Percentiles rank a stretch among this genome's conserved stretches.
Evolutionary conservation across 2,113 vertebrate species (phyloP).

Genomic region (Elaphurus davidianus): DNA sequence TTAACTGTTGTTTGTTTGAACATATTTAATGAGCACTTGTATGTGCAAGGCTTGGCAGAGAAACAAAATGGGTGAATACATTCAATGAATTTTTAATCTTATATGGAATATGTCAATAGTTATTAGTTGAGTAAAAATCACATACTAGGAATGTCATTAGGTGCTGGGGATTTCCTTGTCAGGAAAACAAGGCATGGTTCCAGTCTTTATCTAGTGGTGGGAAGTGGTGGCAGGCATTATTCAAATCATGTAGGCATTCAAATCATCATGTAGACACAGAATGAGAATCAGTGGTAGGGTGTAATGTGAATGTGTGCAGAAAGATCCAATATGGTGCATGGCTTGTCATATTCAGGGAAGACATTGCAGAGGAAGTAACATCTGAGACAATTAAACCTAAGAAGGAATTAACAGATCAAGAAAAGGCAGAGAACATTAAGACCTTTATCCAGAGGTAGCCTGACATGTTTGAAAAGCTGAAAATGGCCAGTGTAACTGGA

Average conservation of each 20-base stretch:
- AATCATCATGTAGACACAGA: background rate
- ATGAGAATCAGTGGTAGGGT: background rate
- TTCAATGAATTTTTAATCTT: background rate
- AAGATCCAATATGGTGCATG: background rate
- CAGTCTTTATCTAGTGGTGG: background rate
- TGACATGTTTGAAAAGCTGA: background rate
- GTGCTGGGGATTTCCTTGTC: accelerated
- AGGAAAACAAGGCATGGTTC: background rate
- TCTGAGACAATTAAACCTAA: background rate
- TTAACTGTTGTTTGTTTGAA: background rate
- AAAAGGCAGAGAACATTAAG: background rate
- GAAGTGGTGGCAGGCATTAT: background rate
- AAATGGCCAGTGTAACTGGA: background rate
- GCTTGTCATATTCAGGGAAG: background rate
- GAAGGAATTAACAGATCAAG: background rate
- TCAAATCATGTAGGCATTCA: background rate
- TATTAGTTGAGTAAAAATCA: background rate
- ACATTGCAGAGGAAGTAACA: background rate
- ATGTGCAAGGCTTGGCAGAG: background rate
- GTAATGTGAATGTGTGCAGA: background rate
- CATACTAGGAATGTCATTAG: background rate
- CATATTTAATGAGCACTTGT: background rate
- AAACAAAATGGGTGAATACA: background rate
- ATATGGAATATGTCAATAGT: background rate
- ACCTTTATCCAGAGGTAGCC: background rate